phyloP scores from a whole-genome alignment of 2,888 invertebrate species.

The Athrips mouffetella region DNA sequence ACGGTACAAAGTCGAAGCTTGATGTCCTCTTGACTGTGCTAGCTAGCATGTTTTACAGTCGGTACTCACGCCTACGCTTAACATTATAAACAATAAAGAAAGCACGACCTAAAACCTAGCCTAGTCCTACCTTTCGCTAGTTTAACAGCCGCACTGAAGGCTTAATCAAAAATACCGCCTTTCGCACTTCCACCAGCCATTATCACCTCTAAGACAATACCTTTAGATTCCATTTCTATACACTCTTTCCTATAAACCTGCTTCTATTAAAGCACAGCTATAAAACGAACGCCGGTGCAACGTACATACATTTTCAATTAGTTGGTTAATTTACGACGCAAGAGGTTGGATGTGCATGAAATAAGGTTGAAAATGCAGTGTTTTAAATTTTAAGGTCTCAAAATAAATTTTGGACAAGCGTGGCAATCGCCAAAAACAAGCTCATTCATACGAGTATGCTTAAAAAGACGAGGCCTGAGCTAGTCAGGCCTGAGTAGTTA shows the following conservation, averaged over 20 bases:
- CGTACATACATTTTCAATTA: constrained; percentile 42
- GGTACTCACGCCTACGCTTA: no score
- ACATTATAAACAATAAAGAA: no score
- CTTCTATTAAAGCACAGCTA: not conserved
- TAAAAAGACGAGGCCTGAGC: no score
- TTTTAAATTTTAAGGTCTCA: not conserved
- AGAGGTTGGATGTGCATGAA: not conserved
- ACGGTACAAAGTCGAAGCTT: no score
- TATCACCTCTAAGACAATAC: constrained; percentile 4
- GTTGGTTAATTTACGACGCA: constrained; percentile 26
- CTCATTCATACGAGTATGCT: no score
- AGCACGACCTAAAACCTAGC: no score
- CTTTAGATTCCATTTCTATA: not conserved
- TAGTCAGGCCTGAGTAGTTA: no score
- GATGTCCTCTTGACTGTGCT: not conserved
- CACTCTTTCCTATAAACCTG: not conserved
- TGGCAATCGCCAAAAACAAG: no score
- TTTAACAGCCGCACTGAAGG: constrained; percentile 20
- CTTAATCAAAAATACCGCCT: constrained; percentile 37
- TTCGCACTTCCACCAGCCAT: not conserved
- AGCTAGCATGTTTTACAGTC: no score
- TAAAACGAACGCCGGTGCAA: constrained; percentile 10
- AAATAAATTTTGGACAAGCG: no score
- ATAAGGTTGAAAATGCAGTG: constrained; percentile 3
- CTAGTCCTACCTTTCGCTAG: no score